Conservation (phyloP, 2,888 invertebrate genomes). For the Mythimna impura region DNA sequence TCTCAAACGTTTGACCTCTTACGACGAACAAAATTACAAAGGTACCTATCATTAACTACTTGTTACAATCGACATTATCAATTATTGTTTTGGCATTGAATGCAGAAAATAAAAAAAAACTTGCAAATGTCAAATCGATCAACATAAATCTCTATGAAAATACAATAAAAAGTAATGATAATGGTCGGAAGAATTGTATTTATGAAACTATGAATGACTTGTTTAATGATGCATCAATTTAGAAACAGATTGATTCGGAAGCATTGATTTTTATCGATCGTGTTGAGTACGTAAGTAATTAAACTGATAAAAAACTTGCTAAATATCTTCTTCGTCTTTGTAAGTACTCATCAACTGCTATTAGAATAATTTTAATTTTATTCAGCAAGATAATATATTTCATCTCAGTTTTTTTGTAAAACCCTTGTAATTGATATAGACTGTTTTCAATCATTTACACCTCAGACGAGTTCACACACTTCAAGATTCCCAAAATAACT, state of each 20-base stretch:
- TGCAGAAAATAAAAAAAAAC: slow-evolving; percentile 60
- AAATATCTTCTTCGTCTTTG: not conserved
- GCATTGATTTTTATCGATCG: slow-evolving; percentile 22
- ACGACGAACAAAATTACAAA: slow-evolving; percentile 83
- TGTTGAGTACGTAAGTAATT: slow-evolving; percentile 3
- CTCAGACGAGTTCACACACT: not conserved
- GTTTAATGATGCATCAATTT: slow-evolving; percentile 54
- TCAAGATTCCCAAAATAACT: slow-evolving; percentile 2
- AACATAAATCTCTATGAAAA: slow-evolving; percentile 74
- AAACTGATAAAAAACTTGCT: not conserved
- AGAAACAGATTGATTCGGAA: slow-evolving; percentile 29
- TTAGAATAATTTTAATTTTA: too few species aligned
- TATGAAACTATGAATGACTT: slow-evolving; percentile 48
- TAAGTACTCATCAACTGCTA: too few species aligned
- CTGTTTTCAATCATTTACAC: not conserved
- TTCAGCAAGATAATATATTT: too few species aligned
- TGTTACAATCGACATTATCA: slow-evolving; percentile 50
- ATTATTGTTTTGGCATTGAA: slow-evolving; percentile 72
- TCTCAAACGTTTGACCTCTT: slow-evolving; percentile 76
- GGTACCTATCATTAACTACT: slow-evolving; percentile 73
- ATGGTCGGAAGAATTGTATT: slow-evolving; percentile 57
- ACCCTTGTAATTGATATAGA: not conserved
- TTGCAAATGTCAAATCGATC: slow-evolving; percentile 70
- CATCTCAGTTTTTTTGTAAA: too few species aligned
- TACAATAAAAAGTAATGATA: slow-evolving; percentile 71